A percentile compares a stretch with the other conserved stretches of the same genome.
These are phyloP conservation scores for Lordiphosa fenestrarum DNA, from an alignment of 2,888 invertebrate species.

Conservation along the genomic window DNA sequence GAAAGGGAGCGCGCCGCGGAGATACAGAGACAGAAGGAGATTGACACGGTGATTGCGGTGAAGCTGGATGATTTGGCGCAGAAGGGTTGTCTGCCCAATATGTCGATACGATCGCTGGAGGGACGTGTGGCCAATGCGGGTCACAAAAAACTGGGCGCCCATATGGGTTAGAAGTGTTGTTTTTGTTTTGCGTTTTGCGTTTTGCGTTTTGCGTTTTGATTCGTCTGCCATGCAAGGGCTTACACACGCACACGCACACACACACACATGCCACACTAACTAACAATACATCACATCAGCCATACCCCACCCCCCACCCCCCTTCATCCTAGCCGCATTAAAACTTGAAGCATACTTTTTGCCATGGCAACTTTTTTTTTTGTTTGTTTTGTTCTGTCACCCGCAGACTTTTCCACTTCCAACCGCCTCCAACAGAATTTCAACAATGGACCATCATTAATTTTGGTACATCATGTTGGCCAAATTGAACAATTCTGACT, in stretches of 20 bases:
- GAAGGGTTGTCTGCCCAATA: conserved; percentile 43
- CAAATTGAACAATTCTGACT: not conserved
- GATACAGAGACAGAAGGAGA: conserved; percentile 47
- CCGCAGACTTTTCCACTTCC: conserved; percentile 8
- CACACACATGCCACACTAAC: not conserved
- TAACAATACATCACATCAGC: conserved; percentile 1
- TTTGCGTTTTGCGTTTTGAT: not conserved
- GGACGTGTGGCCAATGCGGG: conserved; percentile 42
- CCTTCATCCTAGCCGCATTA: conserved; percentile 21
- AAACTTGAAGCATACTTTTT: conserved; percentile 53
- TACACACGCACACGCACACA: conserved; percentile 6
- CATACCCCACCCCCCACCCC: not conserved
- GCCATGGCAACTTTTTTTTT: conserved; percentile 24
- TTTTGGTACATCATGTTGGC: conserved; percentile 7
- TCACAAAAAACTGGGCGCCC: conserved; percentile 24
- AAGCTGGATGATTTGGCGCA: conserved; percentile 51
- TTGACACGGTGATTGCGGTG: conserved; percentile 58
- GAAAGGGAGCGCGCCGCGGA: conserved; percentile 22
- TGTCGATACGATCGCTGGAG: conserved; percentile 33
- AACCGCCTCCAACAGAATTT: not conserved
- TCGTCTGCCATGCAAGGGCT: conserved; percentile 1
- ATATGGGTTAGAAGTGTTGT: not conserved
- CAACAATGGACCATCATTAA: conserved; percentile 11
- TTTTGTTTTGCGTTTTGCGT: not conserved
- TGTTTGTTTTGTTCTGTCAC: conserved; percentile 1